Conservation (phyloP, 2,888 invertebrate species). For the Hemicrepidius hirtus region DNA sequence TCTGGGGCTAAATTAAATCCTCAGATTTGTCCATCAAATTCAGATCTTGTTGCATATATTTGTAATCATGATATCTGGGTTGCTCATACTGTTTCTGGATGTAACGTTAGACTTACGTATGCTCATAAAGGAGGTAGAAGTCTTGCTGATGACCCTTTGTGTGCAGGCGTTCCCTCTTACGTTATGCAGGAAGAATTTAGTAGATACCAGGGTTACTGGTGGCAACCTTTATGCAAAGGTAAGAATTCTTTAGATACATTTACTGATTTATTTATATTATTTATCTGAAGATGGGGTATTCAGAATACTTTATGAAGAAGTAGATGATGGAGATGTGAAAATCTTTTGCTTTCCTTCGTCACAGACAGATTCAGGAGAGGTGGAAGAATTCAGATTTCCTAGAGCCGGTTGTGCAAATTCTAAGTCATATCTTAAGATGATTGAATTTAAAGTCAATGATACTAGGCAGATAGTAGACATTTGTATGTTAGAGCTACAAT, state of each 20-base stretch:
- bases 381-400: constrained; percentile 92
- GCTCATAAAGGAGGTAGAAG: constrained; percentile 81
- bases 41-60: constrained; percentile 91
- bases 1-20: constrained; percentile 85
- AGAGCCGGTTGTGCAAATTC: constrained; percentile 94
- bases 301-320: constrained; percentile 90
- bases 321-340: constrained; percentile 93
- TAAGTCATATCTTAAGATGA: constrained; percentile 89
- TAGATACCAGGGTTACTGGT: constrained; percentile 98
- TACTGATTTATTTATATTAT: too few species aligned
- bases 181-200: constrained; percentile 99
- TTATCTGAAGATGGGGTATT: constrained; percentile 84
- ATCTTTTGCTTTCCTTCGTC: constrained; percentile 92
- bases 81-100: constrained; percentile 80
- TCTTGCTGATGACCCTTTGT: constrained; percentile 87
- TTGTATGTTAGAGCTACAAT: constrained; percentile 83
- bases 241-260: not conserved
- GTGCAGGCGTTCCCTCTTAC: constrained; percentile 97
- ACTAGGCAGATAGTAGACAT: constrained; percentile 83
- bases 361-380: constrained; percentile 84
- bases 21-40: constrained; percentile 87
- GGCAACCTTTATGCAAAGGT: constrained; percentile 81
- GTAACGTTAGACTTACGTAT: constrained; percentile 82
- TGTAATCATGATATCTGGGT: constrained; percentile 95
- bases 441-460: constrained; percentile 82